These are phyloP conservation scores for Menidia beryllina DNA, from an alignment of 2,113 vertebrate species.

Conservation along the genomic window DNA sequence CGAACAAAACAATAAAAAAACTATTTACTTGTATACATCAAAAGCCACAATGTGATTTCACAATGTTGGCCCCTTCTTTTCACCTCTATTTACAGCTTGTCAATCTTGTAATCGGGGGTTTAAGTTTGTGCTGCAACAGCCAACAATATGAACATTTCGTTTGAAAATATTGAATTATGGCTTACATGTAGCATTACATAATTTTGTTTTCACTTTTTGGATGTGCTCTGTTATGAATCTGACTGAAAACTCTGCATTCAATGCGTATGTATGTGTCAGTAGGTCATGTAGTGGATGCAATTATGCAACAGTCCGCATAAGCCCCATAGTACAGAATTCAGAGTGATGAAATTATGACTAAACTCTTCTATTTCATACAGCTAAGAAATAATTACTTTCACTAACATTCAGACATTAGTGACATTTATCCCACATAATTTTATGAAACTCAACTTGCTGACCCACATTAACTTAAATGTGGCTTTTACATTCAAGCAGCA, in stretches of 20 bases:
- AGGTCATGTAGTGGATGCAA: constrained; percentile 14
- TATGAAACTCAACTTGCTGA: constrained; percentile 4
- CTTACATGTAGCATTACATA: constrained; percentile 2
- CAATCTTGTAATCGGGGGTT: background rate
- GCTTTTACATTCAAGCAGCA: background rate
- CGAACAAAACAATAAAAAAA: no score
- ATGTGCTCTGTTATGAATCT: background rate
- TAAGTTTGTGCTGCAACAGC: background rate
- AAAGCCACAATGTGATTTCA: no score
- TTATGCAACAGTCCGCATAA: constrained; percentile 7
- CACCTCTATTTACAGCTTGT: no score
- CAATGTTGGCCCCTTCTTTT: no score
- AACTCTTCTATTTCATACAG: background rate
- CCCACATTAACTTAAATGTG: constrained; percentile 21
- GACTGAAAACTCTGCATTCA: background rate
- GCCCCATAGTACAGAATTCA: background rate
- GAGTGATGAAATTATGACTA: background rate
- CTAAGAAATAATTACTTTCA: background rate
- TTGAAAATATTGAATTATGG: constrained; percentile 9
- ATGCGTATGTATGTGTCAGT: background rate
- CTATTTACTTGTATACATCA: no score
- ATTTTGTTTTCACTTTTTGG: background rate
- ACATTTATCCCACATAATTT: constrained; percentile 4
- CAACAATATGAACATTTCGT: constrained; percentile 20
- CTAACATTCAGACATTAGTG: background rate